Evolutionary conservation across 2,888 invertebrate species (phyloP), one percentile per base, ranked within the genome.

Genomic region (Eustalomyia histrio): DNA sequence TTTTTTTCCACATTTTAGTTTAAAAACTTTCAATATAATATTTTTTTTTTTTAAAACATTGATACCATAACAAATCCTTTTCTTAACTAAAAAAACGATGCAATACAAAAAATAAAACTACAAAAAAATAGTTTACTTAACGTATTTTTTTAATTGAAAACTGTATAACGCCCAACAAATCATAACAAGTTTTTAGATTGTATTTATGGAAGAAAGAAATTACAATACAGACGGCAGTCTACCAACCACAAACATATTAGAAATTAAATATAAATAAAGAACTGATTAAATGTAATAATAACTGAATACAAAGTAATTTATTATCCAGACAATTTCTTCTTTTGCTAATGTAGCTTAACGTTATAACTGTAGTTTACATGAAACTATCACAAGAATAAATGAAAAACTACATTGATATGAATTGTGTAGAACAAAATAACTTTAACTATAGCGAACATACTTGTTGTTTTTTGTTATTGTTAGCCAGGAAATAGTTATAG

Each of bases 91-190:
- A 29, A 29, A 29, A 29, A 29, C 29, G 29, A 29, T 29, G 7
- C 29, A 29, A 6, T 6, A 29, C 7, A 47, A 61, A n/a, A 43
- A 63, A 21, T 7, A 61, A 24, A 43, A 9, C 16, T 2, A 43
- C 24, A 43, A n/a, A 24, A 10, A 47, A 47, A 18, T 58, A 52
- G 50, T 69, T 76, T 63, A 39, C 57, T 63, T 57, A 69, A 69
- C 35, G 57, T 52, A 71, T 47, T 71, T 79, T n/a, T 74, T 75
- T 71, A 79, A 79, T 75, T 79, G 79, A 75, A 79, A 79, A 79
- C 69, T 71, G 24, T 60, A 65, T n/a, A 79, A 60, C 21, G 58
- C 65, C 52, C 60, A 75, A 75, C 79, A 79, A 75, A 79, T 75
- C 75, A 79, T 79, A 75, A 71, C 65, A 53, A 39, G 47, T 43